Percentiles rank a stretch among this genome's conserved stretches.
Evolutionary conservation across 2,888 invertebrate genomes (phyloP).

Genomic region (Arrhopalites spinosus): DNA sequence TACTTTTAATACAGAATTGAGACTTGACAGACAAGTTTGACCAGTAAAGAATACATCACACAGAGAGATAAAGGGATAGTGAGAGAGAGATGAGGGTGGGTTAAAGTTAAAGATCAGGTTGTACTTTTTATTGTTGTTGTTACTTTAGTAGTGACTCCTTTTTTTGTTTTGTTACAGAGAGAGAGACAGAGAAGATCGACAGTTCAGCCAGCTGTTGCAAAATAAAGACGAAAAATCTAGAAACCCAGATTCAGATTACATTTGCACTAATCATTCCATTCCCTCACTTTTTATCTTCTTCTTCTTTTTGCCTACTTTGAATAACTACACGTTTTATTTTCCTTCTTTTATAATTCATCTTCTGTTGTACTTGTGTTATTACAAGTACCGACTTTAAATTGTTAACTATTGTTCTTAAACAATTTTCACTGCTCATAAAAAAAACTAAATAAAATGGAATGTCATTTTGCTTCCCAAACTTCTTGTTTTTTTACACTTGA

Average conservation of each 20-base stretch:
- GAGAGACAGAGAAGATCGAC: neutral
- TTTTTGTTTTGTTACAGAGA: neutral
- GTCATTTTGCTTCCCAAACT: too few relatives aligned
- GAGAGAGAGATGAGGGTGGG: neutral
- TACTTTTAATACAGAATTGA: slow-evolving; percentile 15
- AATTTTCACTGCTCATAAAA: too few relatives aligned
- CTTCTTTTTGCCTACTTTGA: neutral
- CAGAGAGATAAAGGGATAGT: neutral
- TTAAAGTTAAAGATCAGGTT: neutral
- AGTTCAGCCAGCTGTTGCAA: neutral
- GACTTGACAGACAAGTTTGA: slow-evolving; percentile 34
- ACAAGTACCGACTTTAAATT: too few relatives aligned
- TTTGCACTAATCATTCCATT: neutral
- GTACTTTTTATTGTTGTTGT: too few relatives aligned
- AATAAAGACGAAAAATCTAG: neutral
- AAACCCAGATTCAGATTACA: slow-evolving; percentile 18
- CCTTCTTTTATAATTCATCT: too few relatives aligned
- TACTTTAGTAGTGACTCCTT: neutral
- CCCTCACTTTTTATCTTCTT: neutral
- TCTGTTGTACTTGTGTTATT: too few relatives aligned
- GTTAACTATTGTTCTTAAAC: too few relatives aligned
- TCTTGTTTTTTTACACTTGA: too few relatives aligned
- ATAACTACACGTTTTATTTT: too few relatives aligned
- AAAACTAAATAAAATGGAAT: too few relatives aligned
- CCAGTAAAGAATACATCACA: neutral